These are phyloP conservation scores for Dusona sp. DNA, from an alignment of 2,888 invertebrate species.

Conservation along the genomic window DNA sequence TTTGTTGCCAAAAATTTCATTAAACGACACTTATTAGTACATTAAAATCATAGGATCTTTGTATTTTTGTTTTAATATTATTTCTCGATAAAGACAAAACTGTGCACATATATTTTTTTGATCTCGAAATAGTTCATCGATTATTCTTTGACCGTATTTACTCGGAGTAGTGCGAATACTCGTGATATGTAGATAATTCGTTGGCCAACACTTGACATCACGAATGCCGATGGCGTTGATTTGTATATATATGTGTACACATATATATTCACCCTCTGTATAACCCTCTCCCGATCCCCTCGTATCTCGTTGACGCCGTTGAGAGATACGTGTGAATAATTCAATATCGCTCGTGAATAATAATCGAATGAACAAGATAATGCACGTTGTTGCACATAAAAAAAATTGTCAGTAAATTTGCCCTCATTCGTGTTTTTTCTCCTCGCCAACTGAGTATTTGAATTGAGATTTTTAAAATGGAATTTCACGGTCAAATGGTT, in stretches of 20 bases:
- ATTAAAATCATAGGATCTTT: background rate
- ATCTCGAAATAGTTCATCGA: background rate
- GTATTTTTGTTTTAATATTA: background rate
- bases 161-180: background rate
- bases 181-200: slow-evolving; percentile 11
- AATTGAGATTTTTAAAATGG: background rate
- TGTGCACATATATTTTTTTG: background rate
- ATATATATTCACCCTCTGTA: slow-evolving; percentile 12
- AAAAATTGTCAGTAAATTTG: slow-evolving; percentile 9
- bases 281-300: slow-evolving; percentile 17
- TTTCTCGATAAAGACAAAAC: background rate
- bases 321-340: slow-evolving; percentile 65
- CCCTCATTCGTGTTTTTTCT: background rate
- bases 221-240: slow-evolving; percentile 21
- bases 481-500: background rate
- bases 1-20: background rate
- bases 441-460: background rate
- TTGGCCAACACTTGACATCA: slow-evolving; percentile 8
- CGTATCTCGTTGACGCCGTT: slow-evolving; percentile 49
- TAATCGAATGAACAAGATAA: slow-evolving; percentile 59
- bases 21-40: background rate
- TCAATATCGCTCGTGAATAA: slow-evolving; percentile 66
- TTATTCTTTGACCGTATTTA: background rate
- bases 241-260: background rate
- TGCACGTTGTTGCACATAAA: slow-evolving; percentile 56